These are phyloP conservation scores for Tyria jacobaeae DNA, from an alignment of 2,888 invertebrate species.

Conservation along the genomic window DNA sequence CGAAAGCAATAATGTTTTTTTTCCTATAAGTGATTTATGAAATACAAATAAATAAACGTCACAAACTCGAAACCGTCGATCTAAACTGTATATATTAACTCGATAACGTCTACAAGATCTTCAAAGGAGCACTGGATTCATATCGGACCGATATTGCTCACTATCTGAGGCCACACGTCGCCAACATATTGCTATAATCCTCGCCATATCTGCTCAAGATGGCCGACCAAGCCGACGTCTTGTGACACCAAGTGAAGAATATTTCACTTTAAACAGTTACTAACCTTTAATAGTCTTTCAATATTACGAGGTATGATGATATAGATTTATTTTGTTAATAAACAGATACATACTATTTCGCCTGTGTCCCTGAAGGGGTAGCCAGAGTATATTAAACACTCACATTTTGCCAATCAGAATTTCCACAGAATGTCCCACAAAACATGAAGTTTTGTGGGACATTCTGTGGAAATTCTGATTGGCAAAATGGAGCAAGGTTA, in stretches of 20 bases:
- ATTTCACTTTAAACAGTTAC: not conserved
- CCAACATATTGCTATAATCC: slow-evolving; percentile 17
- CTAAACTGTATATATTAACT: not conserved
- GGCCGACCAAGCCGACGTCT: not conserved
- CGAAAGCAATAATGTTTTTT: too few relatives aligned
- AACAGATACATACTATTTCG: too few relatives aligned
- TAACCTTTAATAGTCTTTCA: not conserved
- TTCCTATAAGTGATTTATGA: not conserved
- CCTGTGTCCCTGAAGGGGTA: too few relatives aligned
- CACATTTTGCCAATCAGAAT: too few relatives aligned
- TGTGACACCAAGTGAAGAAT: not conserved
- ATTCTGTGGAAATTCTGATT: too few relatives aligned
- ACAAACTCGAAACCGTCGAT: not conserved
- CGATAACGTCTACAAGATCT: not conserved
- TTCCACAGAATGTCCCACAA: too few relatives aligned
- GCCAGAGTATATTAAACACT: too few relatives aligned
- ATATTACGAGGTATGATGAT: not conserved
- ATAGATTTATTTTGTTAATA: not conserved
- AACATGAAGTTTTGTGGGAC: too few relatives aligned
- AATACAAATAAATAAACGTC: not conserved
- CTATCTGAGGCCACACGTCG: not conserved
- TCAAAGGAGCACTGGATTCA: slow-evolving; percentile 10
- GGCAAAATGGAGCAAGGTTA: too few relatives aligned
- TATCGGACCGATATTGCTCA: slow-evolving; percentile 4
- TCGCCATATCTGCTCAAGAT: not conserved